Conservation (phyloP, 2,797 vertebrate genomes). For the Cossypha niveicapilla region DNA sequence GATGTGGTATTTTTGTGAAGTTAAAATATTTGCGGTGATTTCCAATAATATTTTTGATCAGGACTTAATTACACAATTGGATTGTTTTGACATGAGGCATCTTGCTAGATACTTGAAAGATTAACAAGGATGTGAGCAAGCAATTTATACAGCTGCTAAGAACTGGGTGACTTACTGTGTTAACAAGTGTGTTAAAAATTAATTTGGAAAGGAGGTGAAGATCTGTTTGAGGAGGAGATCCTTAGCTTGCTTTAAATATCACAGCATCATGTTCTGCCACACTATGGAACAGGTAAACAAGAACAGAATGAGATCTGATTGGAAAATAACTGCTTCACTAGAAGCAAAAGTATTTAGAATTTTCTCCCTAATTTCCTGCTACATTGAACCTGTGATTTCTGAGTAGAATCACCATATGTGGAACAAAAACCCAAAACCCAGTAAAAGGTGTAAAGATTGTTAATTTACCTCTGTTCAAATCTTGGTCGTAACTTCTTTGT, state of each 20-base stretch:
- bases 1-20: not conserved
- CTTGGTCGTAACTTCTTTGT: rapidly evolving
- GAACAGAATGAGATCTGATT: not conserved
- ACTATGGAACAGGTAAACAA: not conserved
- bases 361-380: not conserved
- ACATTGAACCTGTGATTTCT: not conserved
- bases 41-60: not conserved
- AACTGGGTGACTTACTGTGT: not conserved
- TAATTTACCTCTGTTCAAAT: not conserved
- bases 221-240: not conserved
- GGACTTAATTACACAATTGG: not conserved
- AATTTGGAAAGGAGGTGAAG: not conserved
- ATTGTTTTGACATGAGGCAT: not conserved
- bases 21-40: not conserved
- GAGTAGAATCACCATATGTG: not conserved
- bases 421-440: not conserved
- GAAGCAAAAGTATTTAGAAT: not conserved
- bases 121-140: not conserved
- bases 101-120: not conserved
- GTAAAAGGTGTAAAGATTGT: not conserved
- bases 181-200: not conserved
- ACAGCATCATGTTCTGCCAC: not conserved
- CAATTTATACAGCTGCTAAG: not conserved
- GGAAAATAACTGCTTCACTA: not conserved
- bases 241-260: not conserved